A percentile compares a stretch with the other conserved stretches of the same genome.
phyloP scores from a whole-genome alignment of 2,113 vertebrate genomes.

The Lamprotornis superbus region DNA sequence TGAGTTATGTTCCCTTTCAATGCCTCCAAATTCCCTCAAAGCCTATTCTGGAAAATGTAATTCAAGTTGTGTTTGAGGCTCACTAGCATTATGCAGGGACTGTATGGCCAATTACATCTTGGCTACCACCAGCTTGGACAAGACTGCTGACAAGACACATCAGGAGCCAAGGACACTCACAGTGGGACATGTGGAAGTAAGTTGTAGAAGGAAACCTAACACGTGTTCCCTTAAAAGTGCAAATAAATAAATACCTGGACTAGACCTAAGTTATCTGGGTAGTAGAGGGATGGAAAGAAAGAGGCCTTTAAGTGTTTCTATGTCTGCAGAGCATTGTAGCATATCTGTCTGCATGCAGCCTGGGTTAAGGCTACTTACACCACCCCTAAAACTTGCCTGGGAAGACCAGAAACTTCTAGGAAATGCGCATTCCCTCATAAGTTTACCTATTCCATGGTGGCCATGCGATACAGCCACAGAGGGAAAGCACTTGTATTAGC shows the following conservation, averaged over 20 bases:
- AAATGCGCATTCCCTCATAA: rapidly evolving
- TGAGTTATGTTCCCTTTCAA: not conserved
- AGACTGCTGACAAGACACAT: not conserved
- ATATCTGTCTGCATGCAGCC: not conserved
- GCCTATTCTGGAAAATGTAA: not conserved
- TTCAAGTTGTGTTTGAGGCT: not conserved
- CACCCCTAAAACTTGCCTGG: not conserved
- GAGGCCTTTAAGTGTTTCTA: not conserved
- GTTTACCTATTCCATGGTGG: not conserved
- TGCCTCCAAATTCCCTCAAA: not conserved
- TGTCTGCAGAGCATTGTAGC: not conserved
- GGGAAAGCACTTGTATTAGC: not conserved
- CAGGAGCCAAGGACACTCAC: not conserved
- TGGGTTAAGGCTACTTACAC: not conserved
- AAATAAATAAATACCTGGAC: not conserved
- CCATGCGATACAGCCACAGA: no score
- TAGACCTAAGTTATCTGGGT: not conserved
- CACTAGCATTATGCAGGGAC: not conserved
- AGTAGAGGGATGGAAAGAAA: not conserved
- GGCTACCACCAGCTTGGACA: not conserved
- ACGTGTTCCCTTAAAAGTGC: not conserved
- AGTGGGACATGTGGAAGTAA: not conserved
- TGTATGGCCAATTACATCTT: not conserved
- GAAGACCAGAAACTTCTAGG: not conserved
- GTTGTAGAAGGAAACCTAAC: not conserved